Evolutionary conservation across 2,888 invertebrate genomes (phyloP), one percentile per base, ranked within the genome.

Genomic region (Quadroppia sp.): DNA sequence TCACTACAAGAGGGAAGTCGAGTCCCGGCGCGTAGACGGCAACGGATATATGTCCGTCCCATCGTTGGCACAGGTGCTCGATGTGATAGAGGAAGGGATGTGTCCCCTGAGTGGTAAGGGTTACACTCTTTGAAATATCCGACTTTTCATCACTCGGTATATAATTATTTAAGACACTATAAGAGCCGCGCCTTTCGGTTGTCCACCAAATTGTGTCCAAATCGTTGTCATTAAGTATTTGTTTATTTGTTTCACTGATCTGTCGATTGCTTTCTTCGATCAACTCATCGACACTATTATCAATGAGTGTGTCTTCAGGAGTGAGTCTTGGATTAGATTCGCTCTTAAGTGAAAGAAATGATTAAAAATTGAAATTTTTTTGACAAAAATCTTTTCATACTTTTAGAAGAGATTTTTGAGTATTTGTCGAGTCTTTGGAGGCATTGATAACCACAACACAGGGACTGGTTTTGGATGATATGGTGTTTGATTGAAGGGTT

Each of bases 21-120:
- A 87, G 85, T 71, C 93, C 93, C 0, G 94, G 94, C 28, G 92
- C 90, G 83, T 93, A 91, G 80, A 94, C 86, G 2, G 92, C 91
- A 79, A 94, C 86, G 80, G 92, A 92, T 77, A 94, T 85, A 0
- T 94, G 94, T 1, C 92, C 92, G 81, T 88, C 87, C 94, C 94
- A 94, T 84, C 89, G 87, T 81, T 91, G 89, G 81, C 93, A 84
- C 79, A 95, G 85, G 76, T 92, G 91, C 82, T 89, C 87, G 79
- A 94, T 86, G 83, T 95, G 94, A 83, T 94, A 91, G 81, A 94
- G 87, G 85, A 93, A 94, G 79, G 92, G 91, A 84, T 88, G 92
- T 80, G 94, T 94, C 4, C 91, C 92, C 82, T 94, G 94, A 17
- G 94, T 94, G 45, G 94, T 92, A 81, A 94, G 93, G 0, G 94